phyloP scores from a whole-genome alignment of 2,888 invertebrate genomes.

The Sturmia bella region DNA sequence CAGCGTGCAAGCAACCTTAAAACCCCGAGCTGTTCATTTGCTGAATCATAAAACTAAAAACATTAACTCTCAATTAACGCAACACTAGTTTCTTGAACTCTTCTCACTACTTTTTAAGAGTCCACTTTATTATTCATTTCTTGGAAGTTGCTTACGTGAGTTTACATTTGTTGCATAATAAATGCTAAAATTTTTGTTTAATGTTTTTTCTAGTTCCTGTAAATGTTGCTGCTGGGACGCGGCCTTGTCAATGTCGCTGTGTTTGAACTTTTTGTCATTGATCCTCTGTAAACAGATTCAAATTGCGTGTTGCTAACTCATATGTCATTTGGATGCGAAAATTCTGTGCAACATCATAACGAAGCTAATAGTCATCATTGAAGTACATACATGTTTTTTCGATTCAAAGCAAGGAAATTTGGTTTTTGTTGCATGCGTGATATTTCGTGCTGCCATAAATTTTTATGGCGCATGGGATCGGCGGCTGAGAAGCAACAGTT shows the following conservation, averaged over 20 bases:
- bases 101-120: no score
- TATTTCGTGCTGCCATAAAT: slow-evolving; percentile 69
- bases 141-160: slow-evolving; percentile 64
- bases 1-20: no score
- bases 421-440: slow-evolving; percentile 60
- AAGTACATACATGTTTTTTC: slow-evolving; percentile 10
- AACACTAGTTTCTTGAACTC: no score
- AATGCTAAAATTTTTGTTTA: slow-evolving; percentile 12
- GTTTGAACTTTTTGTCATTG: slow-evolving; percentile 61
- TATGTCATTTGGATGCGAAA: slow-evolving; percentile 58
- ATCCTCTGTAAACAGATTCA: slow-evolving; percentile 67
- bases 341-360: slow-evolving; percentile 40
- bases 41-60: no score
- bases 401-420: slow-evolving; percentile 20
- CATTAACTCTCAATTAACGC: no score
- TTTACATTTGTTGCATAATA: slow-evolving; percentile 56
- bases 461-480: slow-evolving; percentile 36
- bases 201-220: slow-evolving; percentile 22
- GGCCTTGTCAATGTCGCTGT: slow-evolving; percentile 36
- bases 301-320: slow-evolving; percentile 21
- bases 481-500: slow-evolving; percentile 19
- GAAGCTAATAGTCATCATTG: slow-evolving; percentile 38
- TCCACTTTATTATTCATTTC: slow-evolving; percentile 39
- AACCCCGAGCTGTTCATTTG: no score
- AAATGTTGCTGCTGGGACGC: slow-evolving; percentile 19